Conservation (phyloP, 2,113 vertebrate genomes). For the Takifugu flavidus region DNA sequence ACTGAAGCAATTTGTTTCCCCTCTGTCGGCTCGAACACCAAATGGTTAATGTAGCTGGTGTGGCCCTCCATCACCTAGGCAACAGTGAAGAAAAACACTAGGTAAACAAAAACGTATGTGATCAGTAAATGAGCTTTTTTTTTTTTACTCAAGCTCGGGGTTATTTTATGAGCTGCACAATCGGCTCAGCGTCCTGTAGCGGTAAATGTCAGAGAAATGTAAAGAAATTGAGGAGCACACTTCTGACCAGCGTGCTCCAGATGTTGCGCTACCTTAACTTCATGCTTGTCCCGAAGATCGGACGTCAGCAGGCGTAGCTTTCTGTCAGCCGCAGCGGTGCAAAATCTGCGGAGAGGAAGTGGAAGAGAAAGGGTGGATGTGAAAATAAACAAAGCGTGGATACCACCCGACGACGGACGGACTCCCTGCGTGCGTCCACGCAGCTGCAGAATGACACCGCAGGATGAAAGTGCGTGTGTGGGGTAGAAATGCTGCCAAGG, state of each 20-base stretch:
- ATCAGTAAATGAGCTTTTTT: slow-evolving; percentile 18
- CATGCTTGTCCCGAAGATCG: slow-evolving; percentile 87
- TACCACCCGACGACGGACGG: slow-evolving; percentile 19
- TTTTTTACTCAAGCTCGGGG: background rate
- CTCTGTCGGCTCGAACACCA: slow-evolving; percentile 90
- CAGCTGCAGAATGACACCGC: slow-evolving; percentile 46
- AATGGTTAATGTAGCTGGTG: slow-evolving; percentile 89
- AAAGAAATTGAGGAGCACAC: slow-evolving; percentile 31
- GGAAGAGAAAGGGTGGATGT: slow-evolving; percentile 5
- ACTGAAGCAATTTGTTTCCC: slow-evolving; percentile 94
- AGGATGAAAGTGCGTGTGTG: slow-evolving; percentile 28
- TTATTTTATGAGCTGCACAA: background rate
- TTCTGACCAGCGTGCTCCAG: slow-evolving; percentile 52
- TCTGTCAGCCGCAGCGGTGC: slow-evolving; percentile 88
- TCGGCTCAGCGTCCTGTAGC: slow-evolving; percentile 31
- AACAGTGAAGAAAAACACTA: slow-evolving; percentile 30
- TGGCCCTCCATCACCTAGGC: slow-evolving; percentile 88
- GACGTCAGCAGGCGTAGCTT: slow-evolving; percentile 89
- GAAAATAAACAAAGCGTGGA: slow-evolving; percentile 18
- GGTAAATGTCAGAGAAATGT: slow-evolving; percentile 38
- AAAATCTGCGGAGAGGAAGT: slow-evolving; percentile 78
- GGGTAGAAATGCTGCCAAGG: slow-evolving; percentile 55
- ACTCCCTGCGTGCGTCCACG: slow-evolving; percentile 20
- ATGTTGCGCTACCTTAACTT: slow-evolving; percentile 83
- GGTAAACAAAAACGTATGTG: background rate